phyloP scores from a whole-genome alignment of 2,888 invertebrate species.

The Lepetodrilus schrolli region DNA sequence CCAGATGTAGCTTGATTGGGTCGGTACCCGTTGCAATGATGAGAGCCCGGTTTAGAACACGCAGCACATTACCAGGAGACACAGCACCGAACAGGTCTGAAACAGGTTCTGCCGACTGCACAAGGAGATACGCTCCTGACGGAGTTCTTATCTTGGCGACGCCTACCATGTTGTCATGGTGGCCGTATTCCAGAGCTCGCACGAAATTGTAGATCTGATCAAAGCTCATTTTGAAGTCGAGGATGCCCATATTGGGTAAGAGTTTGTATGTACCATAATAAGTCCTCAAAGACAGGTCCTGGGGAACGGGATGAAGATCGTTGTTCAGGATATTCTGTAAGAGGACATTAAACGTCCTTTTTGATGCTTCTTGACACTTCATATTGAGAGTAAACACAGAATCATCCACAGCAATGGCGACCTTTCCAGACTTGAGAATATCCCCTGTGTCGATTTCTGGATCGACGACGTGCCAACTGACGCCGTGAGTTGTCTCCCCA shows the following conservation, averaged over 20 bases:
- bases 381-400: conserved; percentile 53
- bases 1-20: conserved; percentile 44
- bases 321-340: conserved; percentile 36
- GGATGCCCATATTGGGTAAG: conserved; percentile 53
- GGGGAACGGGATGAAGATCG: conserved; percentile 32
- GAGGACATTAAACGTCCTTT: conserved; percentile 42
- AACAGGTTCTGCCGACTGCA: conserved; percentile 46
- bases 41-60: conserved; percentile 47
- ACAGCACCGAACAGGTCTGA: neutral
- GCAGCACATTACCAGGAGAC: conserved; percentile 44
- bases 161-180: conserved; percentile 54
- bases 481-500: conserved; percentile 51
- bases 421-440: conserved; percentile 46
- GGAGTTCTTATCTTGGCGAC: conserved; percentile 51
- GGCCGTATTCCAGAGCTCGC: conserved; percentile 51
- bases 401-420: conserved; percentile 46
- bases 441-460: conserved; percentile 56
- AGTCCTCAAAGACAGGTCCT: conserved; percentile 41
- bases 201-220: conserved; percentile 46
- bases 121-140: conserved; percentile 46
- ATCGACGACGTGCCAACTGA: conserved; percentile 57
- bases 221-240: conserved; percentile 39
- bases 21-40: conserved; percentile 42
- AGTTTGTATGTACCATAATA: conserved; percentile 52
- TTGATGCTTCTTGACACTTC: conserved; percentile 54